Evolutionary conservation across 2,888 invertebrate species (phyloP).

Genomic region (Phytoseiulus persimilis): DNA sequence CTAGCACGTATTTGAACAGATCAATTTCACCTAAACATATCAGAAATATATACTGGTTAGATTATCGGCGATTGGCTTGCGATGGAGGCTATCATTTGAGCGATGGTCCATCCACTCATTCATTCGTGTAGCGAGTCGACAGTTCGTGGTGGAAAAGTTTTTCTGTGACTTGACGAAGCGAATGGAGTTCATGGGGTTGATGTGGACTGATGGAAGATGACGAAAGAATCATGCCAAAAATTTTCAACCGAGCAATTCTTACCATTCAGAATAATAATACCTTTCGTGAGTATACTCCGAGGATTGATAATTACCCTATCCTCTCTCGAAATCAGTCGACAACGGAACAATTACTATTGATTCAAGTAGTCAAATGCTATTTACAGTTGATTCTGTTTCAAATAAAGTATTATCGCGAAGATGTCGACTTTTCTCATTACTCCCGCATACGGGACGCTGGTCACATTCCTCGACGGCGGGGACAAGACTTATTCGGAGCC

Average conservation of each 20-base stretch:
- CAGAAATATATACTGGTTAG: not conserved
- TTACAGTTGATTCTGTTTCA: slow-evolving; percentile 37
- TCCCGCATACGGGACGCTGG: not conserved
- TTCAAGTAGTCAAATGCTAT: slow-evolving; percentile 34
- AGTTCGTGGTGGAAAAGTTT: too few relatives aligned
- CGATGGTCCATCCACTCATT: not conserved
- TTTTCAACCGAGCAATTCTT: not conserved
- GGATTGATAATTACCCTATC: not conserved
- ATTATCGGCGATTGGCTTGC: not conserved
- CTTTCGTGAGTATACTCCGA: not conserved
- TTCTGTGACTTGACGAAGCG: not conserved
- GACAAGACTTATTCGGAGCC: too few relatives aligned
- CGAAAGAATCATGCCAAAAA: not conserved
- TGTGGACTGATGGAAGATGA: not conserved
- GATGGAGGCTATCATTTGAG: not conserved
- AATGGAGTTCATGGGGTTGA: not conserved
- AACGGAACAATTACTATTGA: not conserved
- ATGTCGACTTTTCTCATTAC: not conserved
- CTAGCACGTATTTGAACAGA: not conserved
- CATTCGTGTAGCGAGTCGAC: too few relatives aligned
- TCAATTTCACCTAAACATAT: not conserved
- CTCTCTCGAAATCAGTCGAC: not conserved
- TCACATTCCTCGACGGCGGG: too few relatives aligned
- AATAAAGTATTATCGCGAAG: slow-evolving; percentile 34
- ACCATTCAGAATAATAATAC: not conserved